phyloP scores from a whole-genome alignment of 2,797 vertebrate genomes.

The Danionella dracula region DNA sequence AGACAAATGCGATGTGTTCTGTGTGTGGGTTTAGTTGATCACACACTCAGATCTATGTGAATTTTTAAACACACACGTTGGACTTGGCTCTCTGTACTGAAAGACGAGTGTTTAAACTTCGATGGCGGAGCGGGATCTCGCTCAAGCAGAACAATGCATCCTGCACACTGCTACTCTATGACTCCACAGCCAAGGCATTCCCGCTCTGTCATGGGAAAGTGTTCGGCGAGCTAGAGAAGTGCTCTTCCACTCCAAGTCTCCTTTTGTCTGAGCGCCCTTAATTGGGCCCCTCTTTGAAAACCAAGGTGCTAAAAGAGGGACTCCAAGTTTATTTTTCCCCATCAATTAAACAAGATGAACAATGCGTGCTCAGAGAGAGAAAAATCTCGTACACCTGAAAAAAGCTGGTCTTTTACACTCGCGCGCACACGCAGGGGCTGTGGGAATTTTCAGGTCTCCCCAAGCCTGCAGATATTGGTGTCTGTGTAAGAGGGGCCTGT shows the following conservation, averaged over 20 bases:
- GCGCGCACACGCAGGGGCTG: constrained; percentile 14
- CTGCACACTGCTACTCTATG: constrained; percentile 32
- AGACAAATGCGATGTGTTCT: background rate
- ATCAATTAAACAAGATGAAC: constrained; percentile 50
- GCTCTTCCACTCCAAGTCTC: constrained; percentile 59
- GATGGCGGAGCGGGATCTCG: background rate
- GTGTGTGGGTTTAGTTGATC: background rate
- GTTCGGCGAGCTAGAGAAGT: constrained; percentile 37
- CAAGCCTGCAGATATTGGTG: constrained; percentile 32
- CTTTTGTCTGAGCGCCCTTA: constrained; percentile 69
- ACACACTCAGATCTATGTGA: background rate
- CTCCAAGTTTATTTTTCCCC: constrained; percentile 49
- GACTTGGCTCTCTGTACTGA: background rate
- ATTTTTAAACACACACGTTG: background rate
- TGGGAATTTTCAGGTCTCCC: constrained; percentile 39
- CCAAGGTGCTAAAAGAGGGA: constrained; percentile 66
- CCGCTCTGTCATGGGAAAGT: constrained; percentile 58
- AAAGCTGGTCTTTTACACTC: constrained; percentile 30
- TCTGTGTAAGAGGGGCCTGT: constrained; percentile 42
- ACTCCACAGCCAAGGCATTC: constrained; percentile 57
- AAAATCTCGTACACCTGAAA: constrained; percentile 42
- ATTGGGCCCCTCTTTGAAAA: constrained; percentile 68
- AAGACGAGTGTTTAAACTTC: constrained; percentile 13
- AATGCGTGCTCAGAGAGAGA: constrained; percentile 41
- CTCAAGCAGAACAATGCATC: constrained; percentile 13